These are phyloP conservation scores for Diachrysia chrysitis DNA, from an alignment of 2,888 invertebrate species.

Conservation along the genomic window DNA sequence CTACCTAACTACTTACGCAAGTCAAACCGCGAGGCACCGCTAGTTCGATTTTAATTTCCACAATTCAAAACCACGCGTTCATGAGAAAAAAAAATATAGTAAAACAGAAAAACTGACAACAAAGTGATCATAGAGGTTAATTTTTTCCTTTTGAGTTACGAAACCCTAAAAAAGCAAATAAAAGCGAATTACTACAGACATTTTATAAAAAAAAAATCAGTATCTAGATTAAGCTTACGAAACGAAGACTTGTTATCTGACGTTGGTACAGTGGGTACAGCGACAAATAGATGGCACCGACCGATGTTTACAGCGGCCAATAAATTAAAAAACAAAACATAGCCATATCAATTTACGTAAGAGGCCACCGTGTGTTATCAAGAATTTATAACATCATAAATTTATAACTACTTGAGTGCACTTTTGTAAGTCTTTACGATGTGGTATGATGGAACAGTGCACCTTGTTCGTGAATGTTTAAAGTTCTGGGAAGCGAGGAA, in stretches of 20 bases:
- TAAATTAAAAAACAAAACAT: constrained; percentile 65
- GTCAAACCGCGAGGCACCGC: too few relatives aligned
- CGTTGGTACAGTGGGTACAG: neutral
- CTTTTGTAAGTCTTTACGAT: constrained; percentile 53
- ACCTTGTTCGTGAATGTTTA: constrained; percentile 7
- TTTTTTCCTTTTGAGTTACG: too few relatives aligned
- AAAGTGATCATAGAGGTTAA: too few relatives aligned
- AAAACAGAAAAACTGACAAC: too few relatives aligned
- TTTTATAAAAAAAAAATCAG: neutral
- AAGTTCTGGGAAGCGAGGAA: neutral
- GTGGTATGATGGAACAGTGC: constrained; percentile 42
- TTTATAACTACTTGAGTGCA: constrained; percentile 59
- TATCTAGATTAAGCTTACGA: neutral
- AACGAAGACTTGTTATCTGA: neutral
- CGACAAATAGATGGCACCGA: constrained; percentile 18
- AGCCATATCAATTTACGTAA: constrained; percentile 68
- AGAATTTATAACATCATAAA: constrained; percentile 67
- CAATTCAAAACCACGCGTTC: too few relatives aligned
- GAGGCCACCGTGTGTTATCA: constrained; percentile 64
- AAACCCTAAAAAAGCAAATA: too few relatives aligned
- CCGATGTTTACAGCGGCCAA: constrained; percentile 55
- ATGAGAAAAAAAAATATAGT: too few relatives aligned
- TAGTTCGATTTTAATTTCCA: too few relatives aligned
- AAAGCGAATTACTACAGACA: too few relatives aligned
- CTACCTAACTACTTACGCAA: too few relatives aligned